Base-by-base conservation (phyloP, 2,797 vertebrate species). In the Otolemur crassicaudatus region DNA sequence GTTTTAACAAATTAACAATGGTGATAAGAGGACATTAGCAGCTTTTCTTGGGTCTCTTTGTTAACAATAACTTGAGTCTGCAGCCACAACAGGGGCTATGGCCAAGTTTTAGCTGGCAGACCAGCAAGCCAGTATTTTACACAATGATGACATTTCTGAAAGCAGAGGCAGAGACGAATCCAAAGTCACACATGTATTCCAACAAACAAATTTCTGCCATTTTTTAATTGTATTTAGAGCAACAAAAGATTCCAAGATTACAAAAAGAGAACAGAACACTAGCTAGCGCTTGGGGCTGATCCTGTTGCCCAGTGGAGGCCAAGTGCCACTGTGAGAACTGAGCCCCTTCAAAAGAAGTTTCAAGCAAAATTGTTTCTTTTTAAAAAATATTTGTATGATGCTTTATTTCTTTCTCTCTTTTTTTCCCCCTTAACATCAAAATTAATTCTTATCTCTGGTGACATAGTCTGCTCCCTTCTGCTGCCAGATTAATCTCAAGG, bases 171-270 rank as follows among this genome's bases (percentile, higher is more conserved):
- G 94, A 96, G 2, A 87, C 95, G 97, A 67, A 40, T 29, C 11
- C 1, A 96, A 82, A 97, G 63, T 95, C 96, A 97, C 91, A 96
- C 79, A 94, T 79, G 86, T 25, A 97, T 94, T 97, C 94, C 97
- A 98, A 91, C 97, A 97, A 98, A 98, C 43, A 20, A 13, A 77
- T 87, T 95, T 98, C 94, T 98, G 96, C 90, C 93, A 97, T 98
- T 97, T 98, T 94, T 97, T 97, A 97, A 98, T 96, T 97, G 95
- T 97, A 98, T 98, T 98, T 56, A 95, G 97, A 98, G 96, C 97
- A 97, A 97, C 96, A 96, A 95, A 94, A 94, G 97, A 85, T 94
- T 98, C 90, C 93, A 98, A 96, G 97, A 90, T 98, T 97, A 98
- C 98, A 98, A 96, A 97, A 98, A 93, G 84, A 97, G 58, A 97